A percentile compares a stretch with the other conserved stretches of the same genome.
Conservation (phyloP, 2,797 vertebrate genomes). For the Glossophaga mutica region DNA sequence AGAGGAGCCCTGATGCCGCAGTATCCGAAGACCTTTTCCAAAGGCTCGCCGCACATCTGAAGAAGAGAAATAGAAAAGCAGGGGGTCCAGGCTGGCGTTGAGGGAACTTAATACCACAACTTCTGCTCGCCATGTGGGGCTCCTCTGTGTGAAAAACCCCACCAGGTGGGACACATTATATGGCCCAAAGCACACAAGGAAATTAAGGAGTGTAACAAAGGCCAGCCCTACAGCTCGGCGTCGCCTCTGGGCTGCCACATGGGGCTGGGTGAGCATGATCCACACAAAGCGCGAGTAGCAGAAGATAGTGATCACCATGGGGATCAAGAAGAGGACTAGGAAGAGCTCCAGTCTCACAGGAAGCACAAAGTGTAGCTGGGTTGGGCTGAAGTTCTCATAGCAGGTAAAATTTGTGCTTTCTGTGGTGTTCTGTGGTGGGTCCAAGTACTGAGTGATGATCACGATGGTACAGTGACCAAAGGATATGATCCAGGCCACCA, state of each 20-base stretch:
- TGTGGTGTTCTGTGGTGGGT: background rate
- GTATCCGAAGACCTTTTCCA: slow-evolving; percentile 37
- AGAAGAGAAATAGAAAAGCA: slow-evolving; percentile 93
- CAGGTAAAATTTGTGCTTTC: slow-evolving; percentile 69
- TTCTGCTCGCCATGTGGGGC: slow-evolving; percentile 86
- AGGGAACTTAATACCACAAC: slow-evolving; percentile 90
- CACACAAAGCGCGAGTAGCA: slow-evolving; percentile 91
- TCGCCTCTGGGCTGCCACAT: slow-evolving; percentile 83
- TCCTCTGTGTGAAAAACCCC: slow-evolving; percentile 80
- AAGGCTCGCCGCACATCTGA: slow-evolving; percentile 84
- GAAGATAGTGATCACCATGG: slow-evolving; percentile 87
- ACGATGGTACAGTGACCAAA: slow-evolving; percentile 88
- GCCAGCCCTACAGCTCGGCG: slow-evolving; percentile 90
- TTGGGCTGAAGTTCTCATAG: slow-evolving; percentile 83
- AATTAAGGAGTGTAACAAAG: slow-evolving; percentile 88
- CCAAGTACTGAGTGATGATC: slow-evolving; percentile 79
- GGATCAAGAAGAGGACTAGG: slow-evolving; percentile 89
- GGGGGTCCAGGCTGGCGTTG: slow-evolving; percentile 90
- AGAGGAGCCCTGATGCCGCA: background rate
- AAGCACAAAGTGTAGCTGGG: slow-evolving; percentile 85
- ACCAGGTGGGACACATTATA: slow-evolving; percentile 92
- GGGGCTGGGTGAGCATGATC: slow-evolving; percentile 85
- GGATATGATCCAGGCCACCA: slow-evolving; percentile 85
- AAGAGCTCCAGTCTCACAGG: slow-evolving; percentile 89
- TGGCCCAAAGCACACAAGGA: slow-evolving; percentile 90